These are phyloP conservation scores for Cheilosia vulpina DNA, from an alignment of 2,888 invertebrate genomes.

Conservation along the genomic window DNA sequence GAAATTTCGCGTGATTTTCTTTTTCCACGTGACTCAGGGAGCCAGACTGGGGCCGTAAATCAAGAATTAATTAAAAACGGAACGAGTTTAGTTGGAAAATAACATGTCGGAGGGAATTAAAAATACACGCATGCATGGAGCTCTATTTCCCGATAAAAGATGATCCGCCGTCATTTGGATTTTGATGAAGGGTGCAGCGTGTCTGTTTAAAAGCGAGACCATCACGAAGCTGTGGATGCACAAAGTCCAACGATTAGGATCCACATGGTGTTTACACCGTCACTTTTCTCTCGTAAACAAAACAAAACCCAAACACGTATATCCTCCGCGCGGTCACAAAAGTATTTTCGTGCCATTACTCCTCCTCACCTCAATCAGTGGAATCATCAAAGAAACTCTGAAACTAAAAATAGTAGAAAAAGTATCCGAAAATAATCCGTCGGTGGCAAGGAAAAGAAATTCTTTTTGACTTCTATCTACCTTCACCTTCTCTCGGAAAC, in stretches of 20 bases:
- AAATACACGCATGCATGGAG: background rate
- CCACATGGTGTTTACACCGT: background rate
- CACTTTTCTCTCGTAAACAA: constrained; percentile 1
- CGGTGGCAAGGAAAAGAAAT: constrained; percentile 31
- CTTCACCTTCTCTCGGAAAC: constrained; percentile 9
- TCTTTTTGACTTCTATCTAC: constrained; percentile 52
- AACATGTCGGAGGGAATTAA: constrained; percentile 1
- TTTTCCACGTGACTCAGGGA: constrained; percentile 4
- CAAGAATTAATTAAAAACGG: constrained; percentile 34
- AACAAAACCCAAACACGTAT: constrained; percentile 4
- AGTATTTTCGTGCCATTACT: constrained; percentile 19
- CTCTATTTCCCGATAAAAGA: too few species aligned
- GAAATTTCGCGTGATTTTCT: constrained; percentile 37
- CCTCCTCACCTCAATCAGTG: background rate
- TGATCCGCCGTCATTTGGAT: too few species aligned
- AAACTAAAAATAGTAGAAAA: constrained; percentile 25
- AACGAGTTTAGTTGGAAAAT: constrained; percentile 1
- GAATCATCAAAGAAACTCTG: constrained; percentile 25
- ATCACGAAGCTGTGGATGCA: too few species aligned
- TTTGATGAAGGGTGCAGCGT: too few species aligned
- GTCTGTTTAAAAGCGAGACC: too few species aligned
- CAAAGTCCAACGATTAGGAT: background rate
- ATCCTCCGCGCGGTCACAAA: constrained; percentile 20
- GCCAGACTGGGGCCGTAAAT: constrained; percentile 28
- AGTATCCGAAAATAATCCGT: constrained; percentile 56